Conservation (phyloP, 2,113 vertebrate species). For the Cynocephalus volans region DNA sequence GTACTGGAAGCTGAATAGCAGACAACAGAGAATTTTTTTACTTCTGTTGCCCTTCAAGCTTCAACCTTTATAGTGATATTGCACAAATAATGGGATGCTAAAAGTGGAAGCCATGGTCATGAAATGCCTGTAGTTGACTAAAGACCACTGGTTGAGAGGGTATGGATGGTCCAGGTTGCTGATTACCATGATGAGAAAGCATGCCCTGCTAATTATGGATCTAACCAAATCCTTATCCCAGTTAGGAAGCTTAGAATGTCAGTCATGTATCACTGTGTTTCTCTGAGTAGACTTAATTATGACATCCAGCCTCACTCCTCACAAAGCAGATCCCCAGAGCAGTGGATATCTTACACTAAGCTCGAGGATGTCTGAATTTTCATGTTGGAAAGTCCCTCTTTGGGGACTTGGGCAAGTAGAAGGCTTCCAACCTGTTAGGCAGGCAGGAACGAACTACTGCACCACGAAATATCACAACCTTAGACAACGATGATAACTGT, state of each 20-base stretch:
- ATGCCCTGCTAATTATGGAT: neutral
- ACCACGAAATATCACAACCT: slow-evolving; percentile 50
- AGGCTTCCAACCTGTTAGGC: slow-evolving; percentile 44
- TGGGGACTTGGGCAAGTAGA: slow-evolving; percentile 5
- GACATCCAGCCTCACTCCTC: neutral
- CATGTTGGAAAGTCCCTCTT: neutral
- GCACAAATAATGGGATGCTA: neutral
- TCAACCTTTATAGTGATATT: neutral
- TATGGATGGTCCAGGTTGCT: neutral
- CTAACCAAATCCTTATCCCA: slow-evolving; percentile 19
- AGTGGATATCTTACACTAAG: slow-evolving; percentile 24
- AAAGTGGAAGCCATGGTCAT: neutral
- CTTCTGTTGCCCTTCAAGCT: slow-evolving; percentile 7
- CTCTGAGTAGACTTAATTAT: slow-evolving; percentile 60
- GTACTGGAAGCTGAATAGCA: no score
- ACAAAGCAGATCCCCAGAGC: slow-evolving; percentile 29
- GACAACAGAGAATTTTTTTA: slow-evolving; percentile 6
- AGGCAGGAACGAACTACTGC: slow-evolving; percentile 55
- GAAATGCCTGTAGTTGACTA: slow-evolving; percentile 26
- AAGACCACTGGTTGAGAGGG: neutral
- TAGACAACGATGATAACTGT: slow-evolving; percentile 59
- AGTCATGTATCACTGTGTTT: slow-evolving; percentile 55
- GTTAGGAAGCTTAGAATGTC: slow-evolving; percentile 39
- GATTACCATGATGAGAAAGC: slow-evolving; percentile 20
- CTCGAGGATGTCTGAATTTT: neutral